phyloP scores from a whole-genome alignment of 2,888 invertebrate genomes.

The Alentia gelatinosa region DNA sequence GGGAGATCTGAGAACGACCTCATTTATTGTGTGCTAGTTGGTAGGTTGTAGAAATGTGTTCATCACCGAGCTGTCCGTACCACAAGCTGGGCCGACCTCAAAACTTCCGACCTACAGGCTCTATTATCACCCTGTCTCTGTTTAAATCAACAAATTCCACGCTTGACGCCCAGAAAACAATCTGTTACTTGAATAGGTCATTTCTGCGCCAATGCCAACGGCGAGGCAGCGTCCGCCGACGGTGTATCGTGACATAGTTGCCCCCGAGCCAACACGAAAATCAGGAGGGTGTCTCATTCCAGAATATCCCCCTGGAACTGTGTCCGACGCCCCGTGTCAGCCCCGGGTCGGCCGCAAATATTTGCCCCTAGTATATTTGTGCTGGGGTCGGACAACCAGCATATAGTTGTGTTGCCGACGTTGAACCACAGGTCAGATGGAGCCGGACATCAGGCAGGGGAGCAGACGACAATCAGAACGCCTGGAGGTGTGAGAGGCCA shows the following conservation, averaged over 20 bases:
- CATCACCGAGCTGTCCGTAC: neutral
- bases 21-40: neutral
- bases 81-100: neutral
- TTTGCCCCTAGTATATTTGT: neutral
- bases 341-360: neutral
- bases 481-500: neutral
- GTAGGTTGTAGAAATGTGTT: neutral
- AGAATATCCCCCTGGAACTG: neutral
- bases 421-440: neutral
- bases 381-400: neutral
- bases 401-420: neutral
- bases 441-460: neutral
- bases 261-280: neutral
- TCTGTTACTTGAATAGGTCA: constrained; percentile 2
- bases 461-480: neutral
- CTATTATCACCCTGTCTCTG: constrained; percentile 1
- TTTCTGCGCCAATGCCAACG: neutral
- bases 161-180: constrained; percentile 11
- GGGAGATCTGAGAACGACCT: neutral
- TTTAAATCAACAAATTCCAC: constrained; percentile 13
- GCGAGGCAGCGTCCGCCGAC: neutral
- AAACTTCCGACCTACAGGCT: neutral
- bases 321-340: neutral
- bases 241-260: neutral
- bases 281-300: constrained; percentile 11